Evolutionary conservation across 2,888 invertebrate species (phyloP).

Genomic region (Ethmia dodecea): DNA sequence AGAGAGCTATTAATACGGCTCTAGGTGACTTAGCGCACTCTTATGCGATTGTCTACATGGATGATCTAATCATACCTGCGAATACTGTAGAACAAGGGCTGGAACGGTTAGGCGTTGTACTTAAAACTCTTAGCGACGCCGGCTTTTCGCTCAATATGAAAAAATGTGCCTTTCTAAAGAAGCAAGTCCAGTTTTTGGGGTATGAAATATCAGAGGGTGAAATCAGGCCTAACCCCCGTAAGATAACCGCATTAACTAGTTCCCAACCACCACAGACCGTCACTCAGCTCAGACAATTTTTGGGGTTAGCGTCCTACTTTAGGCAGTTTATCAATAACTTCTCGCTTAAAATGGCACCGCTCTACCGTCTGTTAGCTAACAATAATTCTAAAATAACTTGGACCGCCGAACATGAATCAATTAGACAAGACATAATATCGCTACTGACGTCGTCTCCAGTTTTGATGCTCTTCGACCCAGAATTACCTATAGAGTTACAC

Average conservation of each 20-base stretch:
- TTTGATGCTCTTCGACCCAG: conserved; percentile 17
- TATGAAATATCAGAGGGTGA: not conserved
- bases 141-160: not conserved
- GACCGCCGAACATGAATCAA: conserved; percentile 21
- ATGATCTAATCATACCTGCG: not conserved
- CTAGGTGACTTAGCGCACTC: not conserved
- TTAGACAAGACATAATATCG: conserved; percentile 13
- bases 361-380: too few relatives aligned
- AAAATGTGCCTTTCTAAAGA: not conserved
- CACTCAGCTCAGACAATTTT: conserved; percentile 1
- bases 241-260: not conserved
- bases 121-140: not conserved
- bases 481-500: conserved; percentile 13
- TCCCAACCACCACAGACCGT: not conserved
- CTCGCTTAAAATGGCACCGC: not conserved
- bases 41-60: not conserved
- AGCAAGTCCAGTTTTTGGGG: not conserved
- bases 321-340: not conserved
- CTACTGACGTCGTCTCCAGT: conserved; percentile 16
- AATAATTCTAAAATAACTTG: too few relatives aligned
- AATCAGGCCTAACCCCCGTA: not conserved
- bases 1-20: conserved; percentile 29
- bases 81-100: not conserved
- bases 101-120: not conserved
- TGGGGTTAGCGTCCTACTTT: not conserved